A percentile compares a stretch with the other conserved stretches of the same genome.
phyloP scores from a whole-genome alignment of 1,140 invertebrate genomes.

The Copidosoma floridanum region DNA sequence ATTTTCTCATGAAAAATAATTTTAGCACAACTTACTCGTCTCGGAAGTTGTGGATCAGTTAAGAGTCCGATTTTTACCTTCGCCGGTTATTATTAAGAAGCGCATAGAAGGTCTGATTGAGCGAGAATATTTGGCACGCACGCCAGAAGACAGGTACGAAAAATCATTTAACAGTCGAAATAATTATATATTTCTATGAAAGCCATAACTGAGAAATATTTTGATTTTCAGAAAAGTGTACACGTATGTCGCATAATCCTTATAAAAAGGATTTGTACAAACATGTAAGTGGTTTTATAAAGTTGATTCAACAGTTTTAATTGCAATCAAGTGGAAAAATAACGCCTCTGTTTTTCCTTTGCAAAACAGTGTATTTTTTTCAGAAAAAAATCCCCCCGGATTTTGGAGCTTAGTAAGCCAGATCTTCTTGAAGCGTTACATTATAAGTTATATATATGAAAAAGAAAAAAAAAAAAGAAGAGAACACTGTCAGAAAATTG shows the following conservation, averaged over 20 bases:
- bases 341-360: conserved; percentile 2
- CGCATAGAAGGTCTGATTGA: conserved; percentile 99
- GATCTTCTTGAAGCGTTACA: conserved; percentile 38
- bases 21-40: conserved; percentile 89
- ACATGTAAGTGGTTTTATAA: conserved; percentile 46
- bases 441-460: conserved; percentile 40
- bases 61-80: conserved; percentile 93
- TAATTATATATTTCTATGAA: too few species aligned
- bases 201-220: too few species aligned
- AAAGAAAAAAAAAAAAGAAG: conserved; percentile 38
- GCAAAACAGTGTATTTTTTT: conserved; percentile 29
- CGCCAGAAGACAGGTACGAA: conserved; percentile 83
- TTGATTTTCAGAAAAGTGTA: conserved; percentile 77
- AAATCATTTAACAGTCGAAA: too few species aligned
- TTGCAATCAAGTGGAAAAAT: neutral
- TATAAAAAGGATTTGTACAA: conserved; percentile 52
- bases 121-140: conserved; percentile 95
- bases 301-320: neutral
- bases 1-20: too few species aligned
- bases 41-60: conserved; percentile 97
- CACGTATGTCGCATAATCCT: conserved; percentile 84
- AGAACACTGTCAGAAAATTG: conserved; percentile 34
- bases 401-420: conserved; percentile 40
- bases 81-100: conserved; percentile 97
- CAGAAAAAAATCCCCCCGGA: conserved; percentile 40